phyloP scores from a whole-genome alignment of 2,797 vertebrate genomes.

The Scolopax rusticola region DNA sequence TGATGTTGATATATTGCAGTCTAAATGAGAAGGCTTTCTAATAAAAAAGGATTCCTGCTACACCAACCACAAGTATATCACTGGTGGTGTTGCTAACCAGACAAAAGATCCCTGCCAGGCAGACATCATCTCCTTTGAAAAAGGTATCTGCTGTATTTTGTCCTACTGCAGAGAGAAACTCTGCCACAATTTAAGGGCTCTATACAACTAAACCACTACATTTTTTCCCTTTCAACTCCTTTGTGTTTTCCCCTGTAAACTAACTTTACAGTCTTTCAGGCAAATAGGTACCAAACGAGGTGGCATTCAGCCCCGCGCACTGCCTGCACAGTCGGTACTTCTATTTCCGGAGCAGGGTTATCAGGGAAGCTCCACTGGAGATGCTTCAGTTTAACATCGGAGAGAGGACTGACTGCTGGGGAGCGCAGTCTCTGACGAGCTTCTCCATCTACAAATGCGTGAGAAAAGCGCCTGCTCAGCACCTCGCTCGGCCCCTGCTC shows the following conservation, averaged over 20 bases:
- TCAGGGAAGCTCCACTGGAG: background rate
- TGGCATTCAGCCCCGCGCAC: background rate
- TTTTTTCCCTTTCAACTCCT: background rate
- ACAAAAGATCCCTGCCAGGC: background rate
- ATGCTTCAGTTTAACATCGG: background rate
- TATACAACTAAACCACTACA: background rate
- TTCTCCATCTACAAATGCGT: background rate
- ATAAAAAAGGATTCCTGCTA: background rate
- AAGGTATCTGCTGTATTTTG: background rate
- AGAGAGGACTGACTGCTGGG: background rate
- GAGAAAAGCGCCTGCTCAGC: background rate
- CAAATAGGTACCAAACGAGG: background rate
- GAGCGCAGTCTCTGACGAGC: background rate
- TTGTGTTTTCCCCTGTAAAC: background rate
- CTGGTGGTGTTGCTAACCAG: background rate
- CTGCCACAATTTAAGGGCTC: background rate
- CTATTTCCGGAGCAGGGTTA: background rate
- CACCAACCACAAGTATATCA: background rate
- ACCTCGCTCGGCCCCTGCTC: background rate
- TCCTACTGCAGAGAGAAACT: background rate
- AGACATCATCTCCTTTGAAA: background rate
- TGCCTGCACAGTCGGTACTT: background rate
- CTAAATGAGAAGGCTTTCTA: background rate
- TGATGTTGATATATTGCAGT: background rate
- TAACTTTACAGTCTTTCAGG: background rate